phyloP scores from a whole-genome alignment of 2,113 vertebrate species.

The Pachycephala philippinensis region DNA sequence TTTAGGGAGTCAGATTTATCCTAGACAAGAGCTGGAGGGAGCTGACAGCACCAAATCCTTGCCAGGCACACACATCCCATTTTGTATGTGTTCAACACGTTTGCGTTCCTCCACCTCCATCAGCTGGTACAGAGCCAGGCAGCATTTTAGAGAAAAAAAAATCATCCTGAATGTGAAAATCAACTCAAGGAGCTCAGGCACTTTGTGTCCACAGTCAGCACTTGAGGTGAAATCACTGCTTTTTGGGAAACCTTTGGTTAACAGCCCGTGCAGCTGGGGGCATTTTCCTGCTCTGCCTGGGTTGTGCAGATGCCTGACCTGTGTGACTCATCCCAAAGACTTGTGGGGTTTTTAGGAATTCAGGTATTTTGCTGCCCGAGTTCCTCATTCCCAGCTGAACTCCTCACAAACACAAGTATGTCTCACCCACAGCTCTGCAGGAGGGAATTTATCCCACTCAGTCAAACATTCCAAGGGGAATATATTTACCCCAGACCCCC shows the following conservation, averaged over 20 bases:
- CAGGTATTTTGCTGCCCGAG: background rate
- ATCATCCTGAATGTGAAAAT: background rate
- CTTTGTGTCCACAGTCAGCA: background rate
- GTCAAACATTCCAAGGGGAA: background rate
- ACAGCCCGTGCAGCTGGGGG: background rate
- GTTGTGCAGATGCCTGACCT: background rate
- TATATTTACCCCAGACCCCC: background rate
- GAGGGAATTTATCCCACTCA: background rate
- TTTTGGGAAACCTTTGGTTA: background rate
- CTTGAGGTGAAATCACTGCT: background rate
- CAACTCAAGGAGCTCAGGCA: background rate
- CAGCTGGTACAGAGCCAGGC: background rate
- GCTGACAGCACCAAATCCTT: background rate
- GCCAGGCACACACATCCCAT: background rate
- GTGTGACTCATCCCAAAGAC: background rate
- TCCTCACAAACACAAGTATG: background rate
- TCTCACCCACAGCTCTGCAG: background rate
- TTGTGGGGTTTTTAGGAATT: background rate
- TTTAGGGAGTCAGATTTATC: background rate
- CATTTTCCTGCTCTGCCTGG: background rate
- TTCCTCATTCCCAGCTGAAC: background rate
- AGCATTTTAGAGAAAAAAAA: background rate
- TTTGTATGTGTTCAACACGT: fast-evolving
- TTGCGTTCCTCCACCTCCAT: background rate
- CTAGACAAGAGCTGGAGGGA: background rate